Conservation (phyloP, 2,888 invertebrate species). For the Pachymerium ferrugineum region DNA sequence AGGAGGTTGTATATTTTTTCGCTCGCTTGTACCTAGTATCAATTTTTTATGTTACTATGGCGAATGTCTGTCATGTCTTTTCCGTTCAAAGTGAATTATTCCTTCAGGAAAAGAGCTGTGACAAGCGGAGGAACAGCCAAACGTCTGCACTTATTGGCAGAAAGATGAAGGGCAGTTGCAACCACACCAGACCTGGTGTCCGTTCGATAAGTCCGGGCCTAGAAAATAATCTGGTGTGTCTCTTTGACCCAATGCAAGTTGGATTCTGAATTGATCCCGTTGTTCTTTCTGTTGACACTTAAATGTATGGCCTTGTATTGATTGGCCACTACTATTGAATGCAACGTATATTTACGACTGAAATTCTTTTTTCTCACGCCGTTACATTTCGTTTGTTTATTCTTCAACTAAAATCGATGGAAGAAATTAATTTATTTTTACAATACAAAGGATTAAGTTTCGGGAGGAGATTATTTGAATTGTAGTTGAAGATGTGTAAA, state of each 20-base stretch:
- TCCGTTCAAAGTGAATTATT: constrained; percentile 6
- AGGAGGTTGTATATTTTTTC: neutral
- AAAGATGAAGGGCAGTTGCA: constrained; percentile 19
- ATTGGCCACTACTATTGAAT: neutral
- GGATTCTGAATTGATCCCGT: constrained; percentile 14
- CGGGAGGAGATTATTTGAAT: too few relatives aligned
- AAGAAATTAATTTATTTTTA: too few relatives aligned
- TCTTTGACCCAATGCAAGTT: constrained; percentile 3
- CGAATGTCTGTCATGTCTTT: neutral
- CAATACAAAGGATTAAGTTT: too few relatives aligned
- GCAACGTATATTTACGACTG: neutral
- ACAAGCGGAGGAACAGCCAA: constrained; percentile 10
- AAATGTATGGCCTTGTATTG: neutral
- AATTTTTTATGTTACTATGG: neutral
- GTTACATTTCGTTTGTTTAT: too few relatives aligned
- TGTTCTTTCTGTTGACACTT: constrained; percentile 14
- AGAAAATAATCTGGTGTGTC: constrained; percentile 9
- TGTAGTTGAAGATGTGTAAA: too few relatives aligned
- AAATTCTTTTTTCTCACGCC: neutral
- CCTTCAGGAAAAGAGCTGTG: neutral
- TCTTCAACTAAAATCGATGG: too few relatives aligned
- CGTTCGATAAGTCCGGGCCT: constrained; percentile 22
- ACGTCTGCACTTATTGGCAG: constrained; percentile 21
- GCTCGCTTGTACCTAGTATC: neutral
- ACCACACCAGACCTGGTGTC: neutral